phyloP scores from a whole-genome alignment of 2,113 vertebrate genomes.

The Hippocampus abdominalis region DNA sequence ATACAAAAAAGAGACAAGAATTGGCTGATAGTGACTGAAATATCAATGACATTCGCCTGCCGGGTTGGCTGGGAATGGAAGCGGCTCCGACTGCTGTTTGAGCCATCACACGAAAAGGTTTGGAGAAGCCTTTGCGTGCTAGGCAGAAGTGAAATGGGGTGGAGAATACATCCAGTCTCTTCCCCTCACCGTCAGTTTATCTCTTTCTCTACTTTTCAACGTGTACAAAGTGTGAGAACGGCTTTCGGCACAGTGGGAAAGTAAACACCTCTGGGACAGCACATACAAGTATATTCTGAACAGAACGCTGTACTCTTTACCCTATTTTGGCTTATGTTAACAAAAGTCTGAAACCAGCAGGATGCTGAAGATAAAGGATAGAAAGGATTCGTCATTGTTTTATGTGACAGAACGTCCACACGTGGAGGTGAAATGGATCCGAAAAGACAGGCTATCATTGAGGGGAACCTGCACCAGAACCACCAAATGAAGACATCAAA shows the following conservation, averaged over 20 bases:
- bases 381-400: slow-evolving; percentile 33
- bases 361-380: slow-evolving; percentile 15
- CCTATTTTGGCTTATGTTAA: slow-evolving; percentile 25
- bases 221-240: slow-evolving; percentile 55
- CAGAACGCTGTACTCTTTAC: slow-evolving; percentile 34
- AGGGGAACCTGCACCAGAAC: slow-evolving; percentile 31
- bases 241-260: slow-evolving; percentile 50
- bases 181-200: slow-evolving; percentile 38
- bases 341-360: slow-evolving; percentile 31
- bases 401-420: slow-evolving; percentile 18
- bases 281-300: slow-evolving; percentile 3
- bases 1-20: slow-evolving; percentile 41
- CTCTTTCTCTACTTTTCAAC: slow-evolving; percentile 55
- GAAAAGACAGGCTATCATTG: slow-evolving; percentile 37
- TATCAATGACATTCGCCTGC: slow-evolving; percentile 62
- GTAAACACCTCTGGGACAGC: slow-evolving; percentile 33
- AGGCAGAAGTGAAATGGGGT: slow-evolving; percentile 44
- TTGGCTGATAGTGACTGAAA: slow-evolving; percentile 61
- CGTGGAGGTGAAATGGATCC: slow-evolving; percentile 24
- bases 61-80: slow-evolving; percentile 42
- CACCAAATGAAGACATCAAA: slow-evolving; percentile 27
- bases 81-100: slow-evolving; percentile 55
- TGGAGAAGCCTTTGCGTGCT: slow-evolving; percentile 59
- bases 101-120: slow-evolving; percentile 67
- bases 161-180: slow-evolving; percentile 47